Percentiles rank a stretch among this genome's conserved stretches.
Evolutionary conservation across 1,140 invertebrate genomes (phyloP).

Genomic region (Bombus vancouverensis): DNA sequence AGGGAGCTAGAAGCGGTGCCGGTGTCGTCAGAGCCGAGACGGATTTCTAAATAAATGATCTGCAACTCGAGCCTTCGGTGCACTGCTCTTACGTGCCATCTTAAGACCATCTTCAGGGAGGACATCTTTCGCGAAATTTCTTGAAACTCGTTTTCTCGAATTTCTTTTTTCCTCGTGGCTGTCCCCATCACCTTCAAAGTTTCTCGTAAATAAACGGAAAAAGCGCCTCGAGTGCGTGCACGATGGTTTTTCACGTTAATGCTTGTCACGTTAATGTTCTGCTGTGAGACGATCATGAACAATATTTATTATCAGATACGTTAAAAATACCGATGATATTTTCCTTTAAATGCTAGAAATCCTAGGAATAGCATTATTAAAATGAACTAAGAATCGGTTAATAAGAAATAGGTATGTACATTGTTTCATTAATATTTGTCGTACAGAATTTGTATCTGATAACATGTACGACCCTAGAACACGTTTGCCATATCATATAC

Average conservation of each 20-base stretch:
- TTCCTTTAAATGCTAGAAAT: not conserved
- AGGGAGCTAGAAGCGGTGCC: constrained; percentile 28
- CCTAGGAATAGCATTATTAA: too few species aligned
- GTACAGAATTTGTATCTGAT: too few species aligned
- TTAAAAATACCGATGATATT: not conserved
- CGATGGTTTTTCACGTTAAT: not conserved
- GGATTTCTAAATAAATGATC: constrained; percentile 69
- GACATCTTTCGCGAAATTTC: constrained; percentile 38
- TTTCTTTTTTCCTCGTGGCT: not conserved
- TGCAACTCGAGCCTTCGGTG: constrained; percentile 41
- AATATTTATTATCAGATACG: not conserved
- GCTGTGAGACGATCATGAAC: not conserved
- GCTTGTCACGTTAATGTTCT: not conserved
- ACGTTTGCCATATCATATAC: too few species aligned
- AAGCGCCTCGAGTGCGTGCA: not conserved
- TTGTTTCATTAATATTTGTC: too few species aligned
- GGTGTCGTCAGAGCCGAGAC: constrained; percentile 38
- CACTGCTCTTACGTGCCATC: constrained; percentile 25
- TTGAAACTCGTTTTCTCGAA: constrained; percentile 29
- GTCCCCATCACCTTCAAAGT: not conserved
- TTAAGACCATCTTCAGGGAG: constrained; percentile 46
- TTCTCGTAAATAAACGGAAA: constrained; percentile 1
- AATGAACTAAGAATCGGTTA: too few species aligned
- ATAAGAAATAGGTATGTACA: too few species aligned
- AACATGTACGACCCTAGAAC: too few species aligned